A percentile compares a stretch with the other conserved stretches of the same genome.
These are phyloP conservation scores for Drosophila funebris DNA, from an alignment of 1,140 invertebrate species.

Conservation along the genomic window DNA sequence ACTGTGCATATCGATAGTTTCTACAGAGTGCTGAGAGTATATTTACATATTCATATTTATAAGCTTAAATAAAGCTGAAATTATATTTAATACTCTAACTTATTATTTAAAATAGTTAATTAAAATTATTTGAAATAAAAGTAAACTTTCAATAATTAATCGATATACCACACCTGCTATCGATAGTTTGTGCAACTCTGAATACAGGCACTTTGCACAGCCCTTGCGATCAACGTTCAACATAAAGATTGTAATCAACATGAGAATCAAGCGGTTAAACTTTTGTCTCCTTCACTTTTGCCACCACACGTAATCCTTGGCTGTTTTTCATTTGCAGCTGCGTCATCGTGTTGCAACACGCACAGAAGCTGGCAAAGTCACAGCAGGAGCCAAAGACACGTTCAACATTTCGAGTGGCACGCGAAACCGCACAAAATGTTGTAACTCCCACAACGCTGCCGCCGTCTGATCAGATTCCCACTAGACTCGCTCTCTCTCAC, in stretches of 20 bases:
- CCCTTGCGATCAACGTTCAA: conserved; percentile 5
- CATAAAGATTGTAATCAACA: conserved; percentile 70
- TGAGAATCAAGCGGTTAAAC: conserved; percentile 74
- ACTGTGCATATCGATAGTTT: too few relatives aligned
- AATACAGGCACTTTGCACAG: neutral
- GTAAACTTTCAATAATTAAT: too few relatives aligned
- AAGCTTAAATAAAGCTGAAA: too few relatives aligned
- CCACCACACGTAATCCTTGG: conserved; percentile 22
- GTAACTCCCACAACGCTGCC: conserved; percentile 21
- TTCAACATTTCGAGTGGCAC: conserved; percentile 69
- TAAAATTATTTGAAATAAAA: too few relatives aligned
- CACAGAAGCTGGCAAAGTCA: conserved; percentile 24
- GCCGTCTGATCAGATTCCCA: conserved; percentile 20
- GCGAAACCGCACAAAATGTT: conserved; percentile 72
- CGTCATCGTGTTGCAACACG: conserved; percentile 23
- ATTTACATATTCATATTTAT: too few relatives aligned
- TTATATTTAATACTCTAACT: too few relatives aligned
- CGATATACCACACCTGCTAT: too few relatives aligned
- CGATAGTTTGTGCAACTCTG: neutral
- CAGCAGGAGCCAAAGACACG: conserved; percentile 50
- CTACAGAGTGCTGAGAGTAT: too few relatives aligned
- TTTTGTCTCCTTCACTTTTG: conserved; percentile 24
- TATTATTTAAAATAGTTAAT: too few relatives aligned
- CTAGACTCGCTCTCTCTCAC: neutral
- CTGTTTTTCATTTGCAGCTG: conserved; percentile 55